phyloP scores from a whole-genome alignment of 2,797 vertebrate genomes.

The Pogonophryne albipinna region DNA sequence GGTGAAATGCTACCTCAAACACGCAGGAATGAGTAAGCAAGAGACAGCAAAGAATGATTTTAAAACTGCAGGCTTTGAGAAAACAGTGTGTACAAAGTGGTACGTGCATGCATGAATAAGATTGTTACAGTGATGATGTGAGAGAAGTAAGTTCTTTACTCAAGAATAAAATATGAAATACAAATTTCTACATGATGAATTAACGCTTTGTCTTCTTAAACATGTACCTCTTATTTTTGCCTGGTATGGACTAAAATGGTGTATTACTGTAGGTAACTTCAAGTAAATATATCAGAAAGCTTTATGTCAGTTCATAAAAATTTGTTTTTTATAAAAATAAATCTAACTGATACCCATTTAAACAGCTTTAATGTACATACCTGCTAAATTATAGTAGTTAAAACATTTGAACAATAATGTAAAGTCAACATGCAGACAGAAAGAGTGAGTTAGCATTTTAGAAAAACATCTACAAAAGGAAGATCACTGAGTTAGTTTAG shows the following conservation, averaged over 20 bases:
- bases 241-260: not conserved
- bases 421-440: conserved; percentile 71
- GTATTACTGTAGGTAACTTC: not conserved
- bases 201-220: not conserved
- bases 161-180: not conserved
- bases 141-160: not conserved
- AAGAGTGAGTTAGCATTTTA: conserved; percentile 50
- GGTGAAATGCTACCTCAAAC: conserved; percentile 62
- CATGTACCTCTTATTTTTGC: not conserved
- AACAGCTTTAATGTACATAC: not conserved
- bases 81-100: conserved; percentile 21
- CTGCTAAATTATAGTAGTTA: not conserved
- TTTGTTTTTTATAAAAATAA: not conserved
- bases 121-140: conserved; percentile 20
- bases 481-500: conserved; percentile 21
- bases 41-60: conserved; percentile 32
- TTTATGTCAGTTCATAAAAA: not conserved
- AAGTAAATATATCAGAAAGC: not conserved
- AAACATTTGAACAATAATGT: conserved; percentile 25
- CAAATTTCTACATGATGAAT: not conserved
- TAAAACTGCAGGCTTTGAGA: conserved; percentile 10
- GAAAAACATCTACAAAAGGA: conserved; percentile 47
- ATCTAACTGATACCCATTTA: not conserved
- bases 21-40: conserved; percentile 61
- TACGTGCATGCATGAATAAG: conserved; percentile 60